Evolutionary conservation across 2,113 vertebrate genomes (phyloP), one percentile per base, ranked within the genome.

Genomic region (Dendropsophus ebraccatus): DNA sequence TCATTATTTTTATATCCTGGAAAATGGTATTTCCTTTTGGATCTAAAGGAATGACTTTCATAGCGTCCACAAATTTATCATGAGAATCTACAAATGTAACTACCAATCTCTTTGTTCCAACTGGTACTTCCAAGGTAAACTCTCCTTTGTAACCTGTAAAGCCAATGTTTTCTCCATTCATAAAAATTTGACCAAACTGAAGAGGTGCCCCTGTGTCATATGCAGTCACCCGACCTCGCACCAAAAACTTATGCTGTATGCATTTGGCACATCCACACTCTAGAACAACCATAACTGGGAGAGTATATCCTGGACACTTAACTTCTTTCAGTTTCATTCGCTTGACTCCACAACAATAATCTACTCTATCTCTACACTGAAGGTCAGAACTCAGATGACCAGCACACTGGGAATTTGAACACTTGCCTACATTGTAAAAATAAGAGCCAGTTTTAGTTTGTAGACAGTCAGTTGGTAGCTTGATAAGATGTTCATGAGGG

Each of bases 31-130:
- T 95, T 0, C 97, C 95, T 0, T 93, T 95, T 77, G 92, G 95
- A 90, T 99, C 93, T 81, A 99, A 96, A 23, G 98, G 95, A 89
- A 99, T 94, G 30, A 98, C 96, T 86, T 94, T 97, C n/a, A 97
- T 52, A 0, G 96, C 91, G 19, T 99, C 97, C 80, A 98, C 81
- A 16, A 98, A 94, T 73, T 91, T 94, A 74, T 96, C 88, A 14
- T 89, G 91, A 21, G 92, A 92, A 54, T 99, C 98, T 67, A 96
- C 93, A 58, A 99, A 99, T 41, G 95, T 97, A 17, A 95, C 90
- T 16, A 99, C 96, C 75, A 99, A 88, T 62, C 98, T 94, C 87
- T 94, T 91, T 0, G 94, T 95, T 81, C 93, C 94, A 0, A 93
- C 92, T 0, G 94, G 92, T 69, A 97, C 95, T 88, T 98, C 95